Evolutionary conservation across 1,140 invertebrate species (phyloP).

Genomic region (silkworm (Bombyx mori)): ASM3026992v2 NC_085115.1:8854501-8855000

Average conservation of each 20-base stretch:
- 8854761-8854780: conserved; percentile 35
- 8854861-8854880: neutral
- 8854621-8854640: no score
- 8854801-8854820: conserved; percentile 28
- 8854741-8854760: conserved; percentile 33
- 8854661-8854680: conserved; percentile 8
- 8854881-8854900: conserved; percentile 15
- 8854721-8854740: conserved; percentile 31
- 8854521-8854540: no score
- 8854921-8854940: conserved; percentile 69
- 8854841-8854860: no score
- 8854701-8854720: conserved; percentile 34
- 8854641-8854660: neutral
- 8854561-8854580: no score
- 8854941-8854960: conserved; percentile 69
- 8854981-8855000: conserved; percentile 67
- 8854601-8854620: no score
- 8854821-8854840: conserved; percentile 7
- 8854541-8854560: no score
- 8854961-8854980: conserved; percentile 68
- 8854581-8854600: no score
- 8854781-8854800: conserved; percentile 14
- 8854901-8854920: conserved; percentile 51
- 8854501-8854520: no score
- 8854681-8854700: conserved; percentile 7